Evolutionary conservation across 2,888 invertebrate genomes (phyloP).

Genomic region (Falcaria lacertinaria): DNA sequence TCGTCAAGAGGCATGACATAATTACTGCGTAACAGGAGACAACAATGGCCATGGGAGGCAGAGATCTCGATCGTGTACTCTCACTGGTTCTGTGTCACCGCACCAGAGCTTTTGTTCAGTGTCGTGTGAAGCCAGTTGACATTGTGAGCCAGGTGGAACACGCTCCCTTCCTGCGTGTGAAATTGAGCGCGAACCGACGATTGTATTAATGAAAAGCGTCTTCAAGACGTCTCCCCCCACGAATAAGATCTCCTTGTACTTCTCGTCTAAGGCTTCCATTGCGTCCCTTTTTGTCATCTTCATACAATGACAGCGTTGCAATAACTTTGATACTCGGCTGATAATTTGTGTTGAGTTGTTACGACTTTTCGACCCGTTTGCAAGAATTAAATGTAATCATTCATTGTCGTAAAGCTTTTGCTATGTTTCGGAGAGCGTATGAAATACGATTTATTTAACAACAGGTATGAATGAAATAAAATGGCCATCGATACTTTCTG

Average conservation of each 20-base stretch:
- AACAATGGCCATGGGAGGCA: background rate
- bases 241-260: too few species aligned
- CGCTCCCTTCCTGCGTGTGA: constrained; percentile 22
- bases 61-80: background rate
- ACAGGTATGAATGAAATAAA: too few species aligned
- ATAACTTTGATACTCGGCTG: too few species aligned
- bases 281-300: background rate
- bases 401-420: too few species aligned
- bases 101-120: background rate
- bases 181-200: constrained; percentile 36
- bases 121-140: background rate
- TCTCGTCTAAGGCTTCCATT: too few species aligned
- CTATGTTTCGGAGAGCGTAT: too few species aligned
- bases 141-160: constrained; percentile 2
- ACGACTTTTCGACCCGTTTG: background rate
- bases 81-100: background rate
- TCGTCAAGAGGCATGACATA: background rate
- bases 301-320: background rate
- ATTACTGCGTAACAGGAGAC: background rate
- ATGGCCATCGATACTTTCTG: too few species aligned
- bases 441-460: too few species aligned
- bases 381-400: too few species aligned
- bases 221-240: constrained; percentile 23
- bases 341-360: background rate
- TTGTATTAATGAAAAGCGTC: constrained; percentile 64